Evolutionary conservation across 2,113 vertebrate species (phyloP).

Genomic region (Otolemur garnettii): DNA sequence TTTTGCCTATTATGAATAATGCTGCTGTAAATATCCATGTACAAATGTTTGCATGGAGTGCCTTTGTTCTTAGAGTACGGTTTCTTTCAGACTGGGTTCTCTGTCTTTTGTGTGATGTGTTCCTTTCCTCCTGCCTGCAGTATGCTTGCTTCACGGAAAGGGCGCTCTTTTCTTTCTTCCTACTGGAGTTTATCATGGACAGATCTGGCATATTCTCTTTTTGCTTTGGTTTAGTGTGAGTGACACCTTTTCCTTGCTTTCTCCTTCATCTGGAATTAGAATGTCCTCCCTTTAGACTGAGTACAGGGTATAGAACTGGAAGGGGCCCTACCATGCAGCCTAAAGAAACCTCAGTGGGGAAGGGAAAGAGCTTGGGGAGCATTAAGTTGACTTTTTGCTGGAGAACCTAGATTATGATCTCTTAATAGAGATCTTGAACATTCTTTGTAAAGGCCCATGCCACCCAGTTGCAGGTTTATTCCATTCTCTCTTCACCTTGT

Average conservation of each 20-base stretch:
- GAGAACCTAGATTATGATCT: not conserved
- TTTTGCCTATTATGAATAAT: not conserved
- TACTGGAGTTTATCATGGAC: not conserved
- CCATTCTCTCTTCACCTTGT: not conserved
- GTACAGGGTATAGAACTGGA: not conserved
- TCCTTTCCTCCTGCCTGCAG: not conserved
- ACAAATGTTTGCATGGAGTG: not conserved
- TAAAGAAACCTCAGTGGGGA: not conserved
- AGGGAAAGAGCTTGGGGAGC: not conserved
- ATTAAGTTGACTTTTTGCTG: not conserved
- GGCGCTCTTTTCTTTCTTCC: not conserved
- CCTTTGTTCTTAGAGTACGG: not conserved
- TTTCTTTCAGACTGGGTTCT: not conserved
- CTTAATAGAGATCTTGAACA: not conserved
- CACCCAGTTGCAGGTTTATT: not conserved
- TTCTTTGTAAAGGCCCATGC: not conserved
- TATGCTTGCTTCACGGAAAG: not conserved
- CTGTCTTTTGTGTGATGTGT: not conserved
- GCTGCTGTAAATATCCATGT: not conserved
- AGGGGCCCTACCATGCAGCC: not conserved
- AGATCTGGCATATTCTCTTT: not conserved
- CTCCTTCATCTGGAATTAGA: not conserved
- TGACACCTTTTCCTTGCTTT: constrained; percentile 11
- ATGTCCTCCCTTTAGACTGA: not conserved
- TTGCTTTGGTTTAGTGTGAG: not conserved